Evolutionary conservation across 2,113 vertebrate species (phyloP).

Genomic region (Melanotaenia duboulayi): DNA sequence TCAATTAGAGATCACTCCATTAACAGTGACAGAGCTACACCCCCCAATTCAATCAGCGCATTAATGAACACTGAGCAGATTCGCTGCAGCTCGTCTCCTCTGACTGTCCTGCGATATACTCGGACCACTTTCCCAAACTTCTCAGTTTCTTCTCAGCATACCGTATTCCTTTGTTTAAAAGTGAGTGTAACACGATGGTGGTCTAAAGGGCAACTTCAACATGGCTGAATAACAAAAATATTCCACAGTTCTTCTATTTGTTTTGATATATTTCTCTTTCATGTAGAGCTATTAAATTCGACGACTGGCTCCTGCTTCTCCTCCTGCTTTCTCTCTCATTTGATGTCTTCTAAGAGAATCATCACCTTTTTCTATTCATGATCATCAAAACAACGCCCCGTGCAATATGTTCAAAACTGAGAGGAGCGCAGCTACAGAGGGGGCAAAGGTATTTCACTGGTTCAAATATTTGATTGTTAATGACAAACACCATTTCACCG

Average conservation of each 20-base stretch:
- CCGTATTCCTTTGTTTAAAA: background rate
- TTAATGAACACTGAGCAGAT: constrained; percentile 77
- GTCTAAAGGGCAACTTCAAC: constrained; percentile 4
- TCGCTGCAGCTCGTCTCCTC: constrained; percentile 44
- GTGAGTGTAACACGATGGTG: background rate
- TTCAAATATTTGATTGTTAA: constrained; percentile 86
- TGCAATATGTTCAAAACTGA: constrained; percentile 23
- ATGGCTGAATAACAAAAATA: constrained; percentile 2
- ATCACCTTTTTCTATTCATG: constrained; percentile 37
- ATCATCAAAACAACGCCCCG: constrained; percentile 56
- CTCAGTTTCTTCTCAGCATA: background rate
- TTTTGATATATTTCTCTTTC: constrained; percentile 30
- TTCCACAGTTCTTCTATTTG: constrained; percentile 2
- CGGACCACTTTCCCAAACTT: constrained; percentile 4
- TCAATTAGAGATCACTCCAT: constrained; percentile 80
- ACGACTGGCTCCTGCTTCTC: constrained; percentile 21
- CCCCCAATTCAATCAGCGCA: constrained; percentile 75
- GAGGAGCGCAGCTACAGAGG: constrained; percentile 37
- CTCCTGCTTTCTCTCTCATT: constrained; percentile 21
- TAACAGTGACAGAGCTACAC: constrained; percentile 79
- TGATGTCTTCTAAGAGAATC: constrained; percentile 44
- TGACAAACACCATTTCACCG: constrained; percentile 83
- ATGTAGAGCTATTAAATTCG: constrained; percentile 20
- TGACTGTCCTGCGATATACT: constrained; percentile 1
- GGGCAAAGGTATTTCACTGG: constrained; percentile 72